Conservation (phyloP, 2,113 vertebrate genomes). For the Paralichthys olivaceus region DNA sequence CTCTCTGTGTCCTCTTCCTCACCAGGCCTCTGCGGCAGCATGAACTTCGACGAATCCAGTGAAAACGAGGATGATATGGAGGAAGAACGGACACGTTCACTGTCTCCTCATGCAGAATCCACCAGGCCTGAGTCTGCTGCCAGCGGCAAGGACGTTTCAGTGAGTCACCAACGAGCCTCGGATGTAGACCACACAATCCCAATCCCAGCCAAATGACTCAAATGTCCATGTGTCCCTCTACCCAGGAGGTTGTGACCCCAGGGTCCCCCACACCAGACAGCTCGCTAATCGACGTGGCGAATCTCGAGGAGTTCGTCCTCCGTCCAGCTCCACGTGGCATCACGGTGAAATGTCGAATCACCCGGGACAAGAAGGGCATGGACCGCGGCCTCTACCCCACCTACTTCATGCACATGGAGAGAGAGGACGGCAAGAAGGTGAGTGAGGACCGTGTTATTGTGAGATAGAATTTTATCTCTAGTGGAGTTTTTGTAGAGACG, state of each 20-base stretch:
- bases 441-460: neutral
- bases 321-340: constrained; percentile 89
- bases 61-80: constrained; percentile 80
- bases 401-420: constrained; percentile 97
- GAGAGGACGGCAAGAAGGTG: constrained; percentile 93
- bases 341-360: constrained; percentile 91
- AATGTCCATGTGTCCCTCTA: neutral
- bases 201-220: neutral
- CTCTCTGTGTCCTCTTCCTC: constrained; percentile 1
- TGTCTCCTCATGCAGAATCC: constrained; percentile 77
- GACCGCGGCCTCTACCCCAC: constrained; percentile 95
- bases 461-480: too few species aligned
- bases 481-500: too few species aligned
- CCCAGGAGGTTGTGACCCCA: constrained; percentile 84
- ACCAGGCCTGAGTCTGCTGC: constrained; percentile 86
- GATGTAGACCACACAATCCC: neutral
- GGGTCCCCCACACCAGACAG: constrained; percentile 80
- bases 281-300: constrained; percentile 85
- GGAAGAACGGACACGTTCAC: constrained; percentile 73
- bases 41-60: constrained; percentile 94
- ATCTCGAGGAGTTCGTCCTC: constrained; percentile 91
- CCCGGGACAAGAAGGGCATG: constrained; percentile 96
- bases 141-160: constrained; percentile 85
- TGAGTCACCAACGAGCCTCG: constrained; percentile 66
- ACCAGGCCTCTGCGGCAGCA: constrained; percentile 89